A percentile compares a stretch with the other conserved stretches of the same genome.
phyloP scores from a whole-genome alignment of 2,888 invertebrate genomes.

The Chymomyza caudatula region DNA sequence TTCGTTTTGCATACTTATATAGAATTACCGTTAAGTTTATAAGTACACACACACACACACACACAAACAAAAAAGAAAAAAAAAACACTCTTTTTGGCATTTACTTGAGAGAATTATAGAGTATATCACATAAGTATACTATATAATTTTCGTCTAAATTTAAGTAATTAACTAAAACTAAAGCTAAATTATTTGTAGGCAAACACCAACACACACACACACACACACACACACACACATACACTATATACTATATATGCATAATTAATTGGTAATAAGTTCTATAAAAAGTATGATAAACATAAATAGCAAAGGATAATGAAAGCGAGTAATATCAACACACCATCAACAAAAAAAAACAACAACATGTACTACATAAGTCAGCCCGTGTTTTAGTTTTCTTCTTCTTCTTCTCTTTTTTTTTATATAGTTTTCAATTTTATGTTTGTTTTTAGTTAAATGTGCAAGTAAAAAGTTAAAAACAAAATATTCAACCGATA shows the following conservation, averaged over 20 bases:
- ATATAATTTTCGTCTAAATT: constrained; percentile 69
- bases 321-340: neutral
- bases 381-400: constrained; percentile 61
- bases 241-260: constrained; percentile 35
- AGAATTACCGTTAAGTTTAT: constrained; percentile 55
- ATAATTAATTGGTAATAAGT: constrained; percentile 56
- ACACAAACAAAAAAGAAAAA: constrained; percentile 16
- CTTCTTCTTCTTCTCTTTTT: neutral
- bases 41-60: constrained; percentile 23
- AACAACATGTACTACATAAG: constrained; percentile 64
- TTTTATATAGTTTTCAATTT: constrained; percentile 52
- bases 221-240: constrained; percentile 21
- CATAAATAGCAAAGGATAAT: neutral
- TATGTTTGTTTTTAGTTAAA: constrained; percentile 66
- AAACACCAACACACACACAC: constrained; percentile 27
- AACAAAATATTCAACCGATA: constrained; percentile 20
- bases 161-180: constrained; percentile 46
- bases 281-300: constrained; percentile 13
- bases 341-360: constrained; percentile 15
- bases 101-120: constrained; percentile 67
- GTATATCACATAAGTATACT: constrained; percentile 16
- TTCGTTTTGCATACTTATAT: constrained; percentile 57
- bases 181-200: constrained; percentile 34
- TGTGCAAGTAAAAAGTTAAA: constrained; percentile 49
- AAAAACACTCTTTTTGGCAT: constrained; percentile 54